Evolutionary conservation across 2,113 vertebrate species (phyloP).

Genomic region (Pelvicachromis taeniatus): DNA sequence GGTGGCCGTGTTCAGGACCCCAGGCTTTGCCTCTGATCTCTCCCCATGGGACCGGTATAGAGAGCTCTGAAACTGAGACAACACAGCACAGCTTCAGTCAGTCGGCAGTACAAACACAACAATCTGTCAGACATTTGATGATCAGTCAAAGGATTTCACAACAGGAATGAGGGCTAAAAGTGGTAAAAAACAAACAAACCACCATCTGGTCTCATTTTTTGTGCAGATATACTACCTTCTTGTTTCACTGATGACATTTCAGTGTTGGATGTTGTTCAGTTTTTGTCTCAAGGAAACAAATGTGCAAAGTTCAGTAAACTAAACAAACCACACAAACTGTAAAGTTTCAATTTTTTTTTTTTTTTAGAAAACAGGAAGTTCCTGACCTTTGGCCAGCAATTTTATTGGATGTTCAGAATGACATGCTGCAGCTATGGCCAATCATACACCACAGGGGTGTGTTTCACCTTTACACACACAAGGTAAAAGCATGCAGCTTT

Average conservation of each 20-base stretch:
- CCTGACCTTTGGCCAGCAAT: background rate
- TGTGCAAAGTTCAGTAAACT: background rate
- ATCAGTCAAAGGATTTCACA: background rate
- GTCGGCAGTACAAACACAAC: background rate
- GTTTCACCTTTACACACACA: background rate
- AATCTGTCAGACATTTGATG: background rate
- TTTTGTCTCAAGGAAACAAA: background rate
- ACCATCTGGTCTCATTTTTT: fast-evolving
- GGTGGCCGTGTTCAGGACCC: conserved; percentile 66
- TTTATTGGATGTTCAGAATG: background rate
- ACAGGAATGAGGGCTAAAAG: background rate
- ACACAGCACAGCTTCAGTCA: background rate
- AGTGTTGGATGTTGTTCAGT: background rate
- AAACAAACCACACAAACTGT: background rate
- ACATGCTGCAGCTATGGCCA: background rate
- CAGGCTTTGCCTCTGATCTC: conserved; percentile 73
- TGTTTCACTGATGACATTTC: background rate
- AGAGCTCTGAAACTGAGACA: conserved; percentile 65
- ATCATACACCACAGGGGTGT: background rate
- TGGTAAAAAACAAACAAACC: background rate
- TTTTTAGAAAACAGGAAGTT: background rate
- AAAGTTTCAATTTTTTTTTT: background rate
- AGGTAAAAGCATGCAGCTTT: background rate
- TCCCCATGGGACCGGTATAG: conserved; percentile 72
- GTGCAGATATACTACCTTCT: background rate